Base-by-base conservation (phyloP, 2,888 invertebrate genomes). In the Antheraea yamamai region DNA sequence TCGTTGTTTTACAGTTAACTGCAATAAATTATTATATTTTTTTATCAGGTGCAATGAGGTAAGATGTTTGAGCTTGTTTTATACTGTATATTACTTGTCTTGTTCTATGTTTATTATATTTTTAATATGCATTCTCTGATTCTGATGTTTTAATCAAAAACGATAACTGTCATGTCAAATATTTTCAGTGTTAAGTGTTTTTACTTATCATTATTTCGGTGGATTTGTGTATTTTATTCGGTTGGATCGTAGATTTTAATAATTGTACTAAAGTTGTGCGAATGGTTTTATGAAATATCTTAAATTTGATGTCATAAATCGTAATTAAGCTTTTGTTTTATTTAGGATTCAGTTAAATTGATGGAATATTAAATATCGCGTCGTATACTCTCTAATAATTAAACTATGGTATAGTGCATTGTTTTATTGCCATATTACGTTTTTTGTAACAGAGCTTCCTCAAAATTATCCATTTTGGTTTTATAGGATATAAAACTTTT, bases 11-110 rank as follows among this genome's bases (percentile, higher is more conserved):
- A 78, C 76, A 77, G 78, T 82, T 73, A 77, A 80, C 81, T 81
- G 85, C 83, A 81, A 70, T 84, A 74, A 86, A 82, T 70, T 82
- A 81, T 82, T 89, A 12, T 47, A 12, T 90, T 90, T 90, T 87
- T 87, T 89, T 90, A 89, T 93, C 93, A 93, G 94, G 94, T 92
- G 78, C 87, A 81, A 76, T 78, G 91, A 94, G 94, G 94, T 94
- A 94, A 94, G 94, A 86, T 84, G 84, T 89, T 89, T 86, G 86
- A 88, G 64, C 88, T 92, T 91, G 89, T 88, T 89, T 84, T 82
- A 68, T 58, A 70, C 70, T 83, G 39, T 70, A 61, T 61, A 61
- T 23, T 23, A 23, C 2, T 61, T n/a, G 23, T 23, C 23, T 61
- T 20, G n/a, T 66, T 26, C 4, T 66, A 14, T 4, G 30, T 66